phyloP scores from a whole-genome alignment of 2,797 vertebrate genomes.

The Botia kubotai region DNA sequence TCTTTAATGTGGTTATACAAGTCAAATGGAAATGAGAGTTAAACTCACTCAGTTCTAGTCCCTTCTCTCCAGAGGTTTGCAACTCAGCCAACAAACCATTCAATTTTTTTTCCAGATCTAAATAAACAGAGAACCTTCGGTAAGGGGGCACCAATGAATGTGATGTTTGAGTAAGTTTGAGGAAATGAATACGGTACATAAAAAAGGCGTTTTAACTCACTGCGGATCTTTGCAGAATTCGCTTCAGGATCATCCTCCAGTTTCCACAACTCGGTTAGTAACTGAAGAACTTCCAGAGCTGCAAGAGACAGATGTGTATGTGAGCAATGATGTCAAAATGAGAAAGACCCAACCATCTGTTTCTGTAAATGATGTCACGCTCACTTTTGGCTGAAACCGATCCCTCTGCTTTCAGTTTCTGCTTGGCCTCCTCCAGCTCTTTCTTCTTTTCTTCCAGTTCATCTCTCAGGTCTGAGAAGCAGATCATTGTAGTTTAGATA shows the following conservation, averaged over 20 bases:
- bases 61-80: conserved; percentile 24
- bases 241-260: conserved; percentile 18
- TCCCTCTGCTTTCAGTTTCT: conserved; percentile 25
- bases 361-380: neutral
- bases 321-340: neutral
- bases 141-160: neutral
- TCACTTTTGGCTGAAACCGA: conserved; percentile 19
- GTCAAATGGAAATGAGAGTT: neutral
- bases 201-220: neutral
- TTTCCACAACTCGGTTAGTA: conserved; percentile 8
- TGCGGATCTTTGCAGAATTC: conserved; percentile 1
- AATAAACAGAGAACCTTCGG: neutral
- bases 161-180: neutral
- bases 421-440: conserved; percentile 55
- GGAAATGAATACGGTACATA: neutral
- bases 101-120: conserved; percentile 28
- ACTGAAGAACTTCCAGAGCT: conserved; percentile 22
- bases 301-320: neutral
- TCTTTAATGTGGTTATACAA: neutral
- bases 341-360: neutral
- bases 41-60: conserved; percentile 31
- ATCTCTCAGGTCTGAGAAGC: conserved; percentile 52
- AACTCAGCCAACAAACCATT: conserved; percentile 14
- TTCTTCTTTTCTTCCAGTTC: conserved; percentile 57
- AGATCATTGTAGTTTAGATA: neutral